Evolutionary conservation across 1,140 invertebrate species (phyloP).

Genomic region (Polypedilum pembai): DNA sequence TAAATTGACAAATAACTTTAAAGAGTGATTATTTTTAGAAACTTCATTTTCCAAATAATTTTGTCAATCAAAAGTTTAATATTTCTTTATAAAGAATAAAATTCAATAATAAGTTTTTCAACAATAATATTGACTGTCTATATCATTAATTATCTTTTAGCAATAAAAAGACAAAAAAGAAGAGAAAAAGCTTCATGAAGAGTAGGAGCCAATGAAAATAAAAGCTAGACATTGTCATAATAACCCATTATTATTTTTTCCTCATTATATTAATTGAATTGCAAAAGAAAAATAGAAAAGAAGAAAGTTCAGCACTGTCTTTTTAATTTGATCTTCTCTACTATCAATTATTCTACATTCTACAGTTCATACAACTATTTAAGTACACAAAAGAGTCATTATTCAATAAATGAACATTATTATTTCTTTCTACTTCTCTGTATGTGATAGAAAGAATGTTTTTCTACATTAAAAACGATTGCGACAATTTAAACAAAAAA

Average conservation of each 20-base stretch:
- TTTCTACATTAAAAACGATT: constrained; percentile 3
- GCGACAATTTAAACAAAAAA: constrained; percentile 9
- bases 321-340: not conserved
- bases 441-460: not conserved
- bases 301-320: not conserved
- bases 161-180: no score
- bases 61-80: no score
- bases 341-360: constrained; percentile 7
- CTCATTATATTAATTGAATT: constrained; percentile 19
- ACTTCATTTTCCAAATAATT: no score
- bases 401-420: not conserved
- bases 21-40: no score
- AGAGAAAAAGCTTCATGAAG: no score
- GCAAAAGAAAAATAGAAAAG: constrained; percentile 11
- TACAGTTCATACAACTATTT: not conserved
- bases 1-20: no score
- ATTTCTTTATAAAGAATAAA: no score
- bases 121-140: no score
- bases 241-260: not conserved
- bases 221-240: no score
- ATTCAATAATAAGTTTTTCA: no score
- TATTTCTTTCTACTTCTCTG: not conserved
- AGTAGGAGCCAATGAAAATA: no score
- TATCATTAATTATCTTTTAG: no score
- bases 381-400: not conserved